phyloP scores from a whole-genome alignment of 2,888 invertebrate species.

The Drosophila merina region DNA sequence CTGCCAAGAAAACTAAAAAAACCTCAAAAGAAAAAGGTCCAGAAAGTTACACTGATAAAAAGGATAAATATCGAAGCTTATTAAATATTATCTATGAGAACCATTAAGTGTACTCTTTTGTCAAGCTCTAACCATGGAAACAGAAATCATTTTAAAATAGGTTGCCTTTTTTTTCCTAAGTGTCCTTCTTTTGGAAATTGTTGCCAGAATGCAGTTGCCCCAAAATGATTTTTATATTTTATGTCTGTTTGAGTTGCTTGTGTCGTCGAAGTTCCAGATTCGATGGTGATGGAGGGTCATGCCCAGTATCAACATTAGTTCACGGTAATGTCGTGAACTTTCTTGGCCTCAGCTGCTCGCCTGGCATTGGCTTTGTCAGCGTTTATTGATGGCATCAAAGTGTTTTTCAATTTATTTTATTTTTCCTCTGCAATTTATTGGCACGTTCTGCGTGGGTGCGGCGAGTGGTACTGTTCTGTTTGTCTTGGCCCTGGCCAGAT shows the following conservation, averaged over 20 bases:
- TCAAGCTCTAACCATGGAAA: no score
- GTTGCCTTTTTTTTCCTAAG: neutral
- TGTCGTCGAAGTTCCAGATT: slow-evolving; percentile 19
- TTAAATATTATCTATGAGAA: neutral
- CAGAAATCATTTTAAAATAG: no score
- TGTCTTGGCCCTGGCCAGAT: slow-evolving; percentile 36
- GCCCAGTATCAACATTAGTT: slow-evolving; percentile 77
- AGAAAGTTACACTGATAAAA: neutral
- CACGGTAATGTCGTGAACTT: slow-evolving; percentile 73
- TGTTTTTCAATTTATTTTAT: slow-evolving; percentile 79
- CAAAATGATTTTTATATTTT: slow-evolving; percentile 68
- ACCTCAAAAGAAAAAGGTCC: slow-evolving; percentile 26
- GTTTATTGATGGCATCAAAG: slow-evolving; percentile 79
- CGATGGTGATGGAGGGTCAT: slow-evolving; percentile 22
- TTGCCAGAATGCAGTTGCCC: slow-evolving; percentile 70
- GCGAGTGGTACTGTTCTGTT: slow-evolving; percentile 26
- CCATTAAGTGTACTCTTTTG: neutral
- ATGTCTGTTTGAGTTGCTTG: slow-evolving; percentile 68
- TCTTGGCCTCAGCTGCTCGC: slow-evolving; percentile 65
- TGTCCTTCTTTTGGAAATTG: neutral
- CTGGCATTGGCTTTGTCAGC: slow-evolving; percentile 75
- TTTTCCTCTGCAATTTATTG: slow-evolving; percentile 68
- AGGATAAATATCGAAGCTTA: neutral
- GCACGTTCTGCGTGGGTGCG: slow-evolving; percentile 45
- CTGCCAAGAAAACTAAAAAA: slow-evolving; percentile 57